Conservation (phyloP, 2,797 vertebrate genomes). For the Carcharodon carcharias region DNA sequence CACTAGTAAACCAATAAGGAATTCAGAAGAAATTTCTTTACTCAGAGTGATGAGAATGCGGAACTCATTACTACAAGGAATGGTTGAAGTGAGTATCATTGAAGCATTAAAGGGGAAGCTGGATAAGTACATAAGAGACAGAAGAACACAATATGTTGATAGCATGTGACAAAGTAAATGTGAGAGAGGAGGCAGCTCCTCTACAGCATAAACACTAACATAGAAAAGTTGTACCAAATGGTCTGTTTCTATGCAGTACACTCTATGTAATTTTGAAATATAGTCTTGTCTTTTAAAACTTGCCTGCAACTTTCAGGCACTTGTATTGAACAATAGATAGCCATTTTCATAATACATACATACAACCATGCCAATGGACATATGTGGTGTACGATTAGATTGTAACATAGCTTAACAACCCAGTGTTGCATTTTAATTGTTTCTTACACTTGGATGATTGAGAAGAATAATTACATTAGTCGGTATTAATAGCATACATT, state of each 20-base stretch:
- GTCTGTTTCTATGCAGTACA: neutral
- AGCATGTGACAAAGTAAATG: neutral
- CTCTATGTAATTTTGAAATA: neutral
- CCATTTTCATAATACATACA: neutral
- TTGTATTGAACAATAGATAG: neutral
- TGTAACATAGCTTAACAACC: neutral
- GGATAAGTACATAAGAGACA: too few species aligned
- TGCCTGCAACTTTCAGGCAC: neutral
- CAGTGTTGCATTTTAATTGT: neutral
- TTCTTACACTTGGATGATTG: neutral
- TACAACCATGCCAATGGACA: neutral
- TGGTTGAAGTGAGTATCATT: too few species aligned
- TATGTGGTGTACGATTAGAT: neutral
- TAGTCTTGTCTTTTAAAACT: neutral
- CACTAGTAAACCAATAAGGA: too few species aligned
- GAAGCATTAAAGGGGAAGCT: too few species aligned
- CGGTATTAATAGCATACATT: neutral
- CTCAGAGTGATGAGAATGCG: too few species aligned
- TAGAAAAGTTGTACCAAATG: neutral
- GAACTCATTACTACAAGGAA: too few species aligned
- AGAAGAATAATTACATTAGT: neutral
- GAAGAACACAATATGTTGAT: neutral
- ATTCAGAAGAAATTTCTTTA: too few species aligned
- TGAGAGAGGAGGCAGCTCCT: neutral
- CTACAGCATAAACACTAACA: neutral